Evolutionary conservation across 2,888 invertebrate species (phyloP).

Genomic region (Eupithecia tripunctaria): DNA sequence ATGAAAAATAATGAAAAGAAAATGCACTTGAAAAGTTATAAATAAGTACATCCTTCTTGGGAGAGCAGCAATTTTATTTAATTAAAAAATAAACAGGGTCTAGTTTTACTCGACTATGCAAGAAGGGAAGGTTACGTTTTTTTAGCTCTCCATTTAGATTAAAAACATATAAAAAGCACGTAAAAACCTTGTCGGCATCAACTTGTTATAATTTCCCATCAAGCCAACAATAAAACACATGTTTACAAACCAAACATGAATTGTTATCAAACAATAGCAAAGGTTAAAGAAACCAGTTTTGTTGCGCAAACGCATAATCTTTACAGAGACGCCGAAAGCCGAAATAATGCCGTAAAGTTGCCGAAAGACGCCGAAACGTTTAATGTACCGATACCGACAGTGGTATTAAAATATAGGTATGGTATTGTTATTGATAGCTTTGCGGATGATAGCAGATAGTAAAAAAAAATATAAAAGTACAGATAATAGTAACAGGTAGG

Average conservation of each 20-base stretch:
- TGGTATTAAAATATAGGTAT: conserved; percentile 31
- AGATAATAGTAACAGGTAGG: too few species aligned
- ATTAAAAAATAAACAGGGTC: too few species aligned
- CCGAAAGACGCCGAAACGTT: conserved; percentile 43
- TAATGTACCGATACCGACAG: conserved; percentile 41
- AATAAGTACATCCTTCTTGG: too few species aligned
- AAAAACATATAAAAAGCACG: neutral
- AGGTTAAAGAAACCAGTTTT: conserved; percentile 62
- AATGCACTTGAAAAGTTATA: too few species aligned
- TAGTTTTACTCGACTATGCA: neutral
- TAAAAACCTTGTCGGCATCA: conserved; percentile 24
- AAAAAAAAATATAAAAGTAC: conserved; percentile 4
- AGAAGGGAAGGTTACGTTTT: neutral
- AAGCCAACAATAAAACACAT: conserved; percentile 47
- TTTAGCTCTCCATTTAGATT: neutral
- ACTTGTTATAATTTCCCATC: conserved; percentile 36
- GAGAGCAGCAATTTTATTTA: too few species aligned
- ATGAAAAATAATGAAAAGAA: too few species aligned
- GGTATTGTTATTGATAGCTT: conserved; percentile 56
- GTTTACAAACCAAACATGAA: conserved; percentile 65
- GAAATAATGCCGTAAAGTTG: conserved; percentile 36
- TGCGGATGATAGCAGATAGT: conserved; percentile 42
- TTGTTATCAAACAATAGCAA: conserved; percentile 58
- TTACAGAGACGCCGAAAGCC: conserved; percentile 48
- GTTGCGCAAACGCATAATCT: conserved; percentile 65